Evolutionary conservation across 1,140 invertebrate species (phyloP).

Genomic region (Goniozus legneri): DNA sequence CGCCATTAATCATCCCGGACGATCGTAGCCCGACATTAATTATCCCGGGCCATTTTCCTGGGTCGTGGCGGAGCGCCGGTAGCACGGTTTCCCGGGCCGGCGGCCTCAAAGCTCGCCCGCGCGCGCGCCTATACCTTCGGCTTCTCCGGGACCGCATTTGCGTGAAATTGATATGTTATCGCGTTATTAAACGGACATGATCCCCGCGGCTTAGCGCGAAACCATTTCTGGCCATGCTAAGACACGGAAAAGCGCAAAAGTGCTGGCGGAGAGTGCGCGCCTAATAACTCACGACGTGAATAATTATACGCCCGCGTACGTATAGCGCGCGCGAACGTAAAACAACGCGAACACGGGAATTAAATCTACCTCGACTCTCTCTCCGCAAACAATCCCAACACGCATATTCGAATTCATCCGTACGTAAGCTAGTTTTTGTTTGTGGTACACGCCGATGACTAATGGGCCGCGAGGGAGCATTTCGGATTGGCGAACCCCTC

Average conservation of each 20-base stretch:
- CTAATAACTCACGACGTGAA: constrained; percentile 17
- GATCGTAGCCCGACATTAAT: constrained; percentile 45
- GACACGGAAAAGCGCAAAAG: too few species aligned
- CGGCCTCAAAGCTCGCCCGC: constrained; percentile 26
- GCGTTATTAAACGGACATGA: constrained; percentile 39
- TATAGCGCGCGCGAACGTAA: neutral
- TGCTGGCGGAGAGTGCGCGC: too few species aligned
- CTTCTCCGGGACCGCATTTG: constrained; percentile 31
- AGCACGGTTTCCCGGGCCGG: constrained; percentile 26
- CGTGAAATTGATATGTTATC: constrained; percentile 48
- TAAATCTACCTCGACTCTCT: constrained; percentile 18
- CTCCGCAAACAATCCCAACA: constrained; percentile 8
- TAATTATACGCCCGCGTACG: neutral
- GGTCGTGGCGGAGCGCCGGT: constrained; percentile 22
- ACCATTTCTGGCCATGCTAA: constrained; percentile 22
- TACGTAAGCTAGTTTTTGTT: constrained; percentile 34
- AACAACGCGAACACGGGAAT: constrained; percentile 8
- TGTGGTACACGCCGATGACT: constrained; percentile 24
- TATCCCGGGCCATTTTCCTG: constrained; percentile 44
- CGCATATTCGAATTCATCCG: constrained; percentile 24
- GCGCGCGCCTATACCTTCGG: too few species aligned
- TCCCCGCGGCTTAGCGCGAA: constrained; percentile 34
- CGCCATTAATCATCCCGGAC: constrained; percentile 36
- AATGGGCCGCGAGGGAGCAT: constrained; percentile 28
- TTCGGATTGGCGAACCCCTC: constrained; percentile 17